Evolutionary conservation across 2,888 invertebrate genomes (phyloP).

Genomic region (Cantharis lateralis): DNA sequence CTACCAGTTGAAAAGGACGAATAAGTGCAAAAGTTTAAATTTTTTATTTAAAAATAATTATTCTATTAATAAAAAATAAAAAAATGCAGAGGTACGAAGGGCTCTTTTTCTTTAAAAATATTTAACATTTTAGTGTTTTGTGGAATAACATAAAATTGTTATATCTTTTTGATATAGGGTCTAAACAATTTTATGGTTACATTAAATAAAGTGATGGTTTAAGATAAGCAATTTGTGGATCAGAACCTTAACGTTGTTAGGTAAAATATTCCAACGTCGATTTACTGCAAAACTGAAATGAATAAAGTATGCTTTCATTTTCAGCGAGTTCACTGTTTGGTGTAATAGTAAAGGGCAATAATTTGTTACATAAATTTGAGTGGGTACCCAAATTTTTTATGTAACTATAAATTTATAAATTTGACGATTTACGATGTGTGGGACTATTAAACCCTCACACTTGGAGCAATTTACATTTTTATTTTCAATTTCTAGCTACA

Average conservation of each 20-base stretch:
- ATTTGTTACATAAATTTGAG: slow-evolving; percentile 3
- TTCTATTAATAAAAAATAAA: not conserved
- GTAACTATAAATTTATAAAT: slow-evolving; percentile 2
- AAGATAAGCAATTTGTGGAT: slow-evolving; percentile 3
- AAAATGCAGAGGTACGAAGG: not conserved
- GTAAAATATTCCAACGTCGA: slow-evolving; percentile 13
- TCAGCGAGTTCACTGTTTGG: slow-evolving; percentile 10
- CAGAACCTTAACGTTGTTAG: slow-evolving; percentile 8
- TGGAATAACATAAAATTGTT: not conserved
- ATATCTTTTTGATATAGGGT: not conserved
- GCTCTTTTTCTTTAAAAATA: not conserved
- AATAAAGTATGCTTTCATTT: slow-evolving; percentile 20
- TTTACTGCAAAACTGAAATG: slow-evolving; percentile 18
- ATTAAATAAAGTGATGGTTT: slow-evolving; percentile 4
- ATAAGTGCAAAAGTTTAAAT: not conserved
- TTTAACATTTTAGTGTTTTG: not conserved
- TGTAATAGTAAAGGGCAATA: slow-evolving; percentile 9
- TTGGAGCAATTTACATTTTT: not conserved
- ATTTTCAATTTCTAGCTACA: not conserved
- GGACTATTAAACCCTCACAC: not conserved
- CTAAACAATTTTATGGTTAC: slow-evolving; percentile 2
- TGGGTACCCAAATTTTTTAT: slow-evolving; percentile 2
- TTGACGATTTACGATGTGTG: not conserved
- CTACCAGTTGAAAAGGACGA: not conserved
- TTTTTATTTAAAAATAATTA: not conserved